Base-by-base conservation (phyloP, 2,113 vertebrate genomes). In the Cervus canadensis region DNA sequence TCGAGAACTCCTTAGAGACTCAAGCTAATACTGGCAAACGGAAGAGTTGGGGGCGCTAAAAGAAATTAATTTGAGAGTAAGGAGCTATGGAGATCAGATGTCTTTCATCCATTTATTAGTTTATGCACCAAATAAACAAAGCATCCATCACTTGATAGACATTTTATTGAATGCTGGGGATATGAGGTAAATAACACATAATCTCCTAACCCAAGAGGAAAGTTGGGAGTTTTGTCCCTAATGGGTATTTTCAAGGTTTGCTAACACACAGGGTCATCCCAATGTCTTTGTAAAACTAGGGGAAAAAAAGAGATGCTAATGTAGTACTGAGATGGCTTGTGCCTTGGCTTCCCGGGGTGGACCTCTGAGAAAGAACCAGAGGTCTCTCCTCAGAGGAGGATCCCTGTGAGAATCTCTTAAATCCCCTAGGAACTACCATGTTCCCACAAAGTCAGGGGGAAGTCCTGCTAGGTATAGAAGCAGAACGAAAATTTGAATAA, bases 401-500 rank as follows among this genome's bases (percentile, higher is more conserved):
- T 92, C 92, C 25, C 16, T 0, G 60, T 79, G 85, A 57, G 43
- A 87, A 0, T 95, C 33, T 89, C 59, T 94, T 96, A 95, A 88
- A 79, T 85, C 62, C 64, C 50, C 94, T 86, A 94, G 60, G 67
- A 94, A 56, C 74, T 79, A 45, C 36, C 40, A 50, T 74, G 62
- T 94, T 91, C 59, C 96, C 57, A 89, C 95, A 95, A 95, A 89
- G 86, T 92, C 74, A 82, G 89, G 81, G 54, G 30, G 79, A 76
- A 60, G 30, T 52, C n/a, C 74, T 81, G 97, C 81, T 36, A 95
- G 93, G 59, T 96, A 13, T 9, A 92, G 91, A 94, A 92, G 93
- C 33, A 78, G 30, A 59, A 60, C 86, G 48, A 91, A 95, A 95
- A 92, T 93, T 93, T 95, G 2, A 33, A 36, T 95, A 98, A 97